Evolutionary conservation across 2,113 vertebrate species (phyloP), one percentile per base, ranked within the genome.

Genomic region (Garra rufa): DNA sequence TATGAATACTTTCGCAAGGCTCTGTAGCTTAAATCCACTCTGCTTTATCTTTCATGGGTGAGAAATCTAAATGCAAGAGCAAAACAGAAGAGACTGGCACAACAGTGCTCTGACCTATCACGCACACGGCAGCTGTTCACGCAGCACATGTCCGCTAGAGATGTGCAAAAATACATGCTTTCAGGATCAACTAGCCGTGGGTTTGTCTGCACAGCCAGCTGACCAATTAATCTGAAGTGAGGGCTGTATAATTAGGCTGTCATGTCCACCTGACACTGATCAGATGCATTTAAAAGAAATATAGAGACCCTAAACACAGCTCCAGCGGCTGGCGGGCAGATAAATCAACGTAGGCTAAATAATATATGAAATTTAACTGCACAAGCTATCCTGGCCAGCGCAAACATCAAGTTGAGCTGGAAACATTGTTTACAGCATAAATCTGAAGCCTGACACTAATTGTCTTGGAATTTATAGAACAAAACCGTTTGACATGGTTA

Each of bases 191-290:
- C 73, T 50, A 11, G 3, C 5, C 15, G 2, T 30, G 73, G 48
- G 46, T 24, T 28, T 75, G 73, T 75, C 24, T 50, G 24, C 46
- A 75, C 26, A 50, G 44, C 71, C 44, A 75, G 43, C 26, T 75
- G 73, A 75, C 73, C 46, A 19, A 75, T 30, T 30, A 46, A 48
- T 30, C 24, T 41, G 1, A 75, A 75, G 24, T 19, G 17, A 50
- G 50, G 26, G 6, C 15, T 75, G 44, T 75, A 50, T 75, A 75
- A 52, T 75, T 28, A 75, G 43, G 14, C 73, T 30, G 73, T 75
- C 73, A 75, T 30, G 46, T 75, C 34, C 34, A 41, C 19, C 67
- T 70, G 73, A 75, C 73, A 24, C 38, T 48, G 43, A 74, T 74
- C 43, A 26, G n/a, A 50, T n/a, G 17, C 73, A 50, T 75, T 75